Evolutionary conservation across 2,797 vertebrate species (phyloP), one percentile per base, ranked within the genome.

Genomic region (Sebastes taczanowskii): DNA sequence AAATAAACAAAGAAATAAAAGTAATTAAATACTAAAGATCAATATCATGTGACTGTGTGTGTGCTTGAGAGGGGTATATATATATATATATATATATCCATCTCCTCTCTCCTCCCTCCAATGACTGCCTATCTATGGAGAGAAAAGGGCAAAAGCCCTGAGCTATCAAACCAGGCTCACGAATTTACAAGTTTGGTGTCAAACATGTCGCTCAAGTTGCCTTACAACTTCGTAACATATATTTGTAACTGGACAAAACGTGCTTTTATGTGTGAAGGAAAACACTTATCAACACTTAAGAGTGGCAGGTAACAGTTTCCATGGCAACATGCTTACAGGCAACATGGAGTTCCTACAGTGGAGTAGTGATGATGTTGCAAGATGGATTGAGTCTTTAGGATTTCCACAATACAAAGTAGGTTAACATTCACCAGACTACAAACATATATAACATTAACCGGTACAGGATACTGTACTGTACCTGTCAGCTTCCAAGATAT

Each of bases 321-420:
- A 93, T 88, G 87, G 95, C 77, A 94, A 96, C 95, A 1, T 61
- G 55, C 27, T 79, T 63, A 81, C 72, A 69, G 63, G 23, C 64
- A 91, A 89, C 69, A 94, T 95, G 93, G 91, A 87, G 74, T 96
- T 94, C 83, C 91, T 97, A 16, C 52, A 83, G 1, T 98, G 97
- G 97, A 95, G 90, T 56, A 89, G 94, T 74, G 78, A 92, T 58
- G 94, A 97, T 5, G 98, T 98, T 85, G 96, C 94, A 1, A 85
- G 82, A 62, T 98, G 98, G 97, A 94, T 98, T 80, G 91, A 90
- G 55, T 89, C 83, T 22, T 77, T 97, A 74, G 97, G 97, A 87
- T 98, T 96, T 81, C 95, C 97, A 5, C 96, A 98, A 1, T 98
- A 98, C 81, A 92, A 94, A 96, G 97, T 98, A 92, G 22, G 89